These are phyloP conservation scores for Drosophila tanythrix DNA, from an alignment of 2,888 invertebrate genomes.

Conservation along the genomic window DNA sequence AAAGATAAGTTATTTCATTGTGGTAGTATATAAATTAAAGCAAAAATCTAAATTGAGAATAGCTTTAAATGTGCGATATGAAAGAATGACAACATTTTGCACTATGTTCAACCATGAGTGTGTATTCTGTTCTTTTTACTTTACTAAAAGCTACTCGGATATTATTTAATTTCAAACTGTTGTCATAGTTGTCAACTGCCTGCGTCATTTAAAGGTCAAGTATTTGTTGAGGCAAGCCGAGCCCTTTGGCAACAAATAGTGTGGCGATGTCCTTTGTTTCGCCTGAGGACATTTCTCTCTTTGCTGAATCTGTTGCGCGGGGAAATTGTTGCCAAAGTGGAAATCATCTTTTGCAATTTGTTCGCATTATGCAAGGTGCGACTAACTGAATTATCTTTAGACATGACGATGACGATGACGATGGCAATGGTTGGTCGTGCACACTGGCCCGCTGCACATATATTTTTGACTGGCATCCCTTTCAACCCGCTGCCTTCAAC, in stretches of 20 bases:
- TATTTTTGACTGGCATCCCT: conserved; percentile 15
- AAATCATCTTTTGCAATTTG: conserved; percentile 47
- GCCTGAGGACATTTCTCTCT: conserved; percentile 49
- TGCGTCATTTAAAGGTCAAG: conserved; percentile 6
- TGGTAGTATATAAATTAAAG: neutral
- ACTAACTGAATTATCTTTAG: conserved; percentile 60
- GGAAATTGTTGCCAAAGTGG: conserved; percentile 55
- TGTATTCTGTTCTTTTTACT: neutral
- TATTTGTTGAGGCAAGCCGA: neutral
- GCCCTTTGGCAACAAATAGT: neutral
- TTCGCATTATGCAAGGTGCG: conserved; percentile 68
- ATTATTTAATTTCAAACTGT: neutral
- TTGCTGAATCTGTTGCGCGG: conserved; percentile 59
- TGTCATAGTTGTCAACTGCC: neutral
- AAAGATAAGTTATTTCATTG: neutral
- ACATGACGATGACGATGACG: conserved; percentile 6
- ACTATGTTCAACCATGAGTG: neutral
- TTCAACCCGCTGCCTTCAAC: conserved; percentile 3
- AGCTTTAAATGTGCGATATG: neutral
- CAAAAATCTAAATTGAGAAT: neutral
- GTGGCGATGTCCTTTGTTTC: neutral
- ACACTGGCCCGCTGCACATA: conserved; percentile 20
- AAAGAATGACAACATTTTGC: neutral
- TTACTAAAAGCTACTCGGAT: neutral
- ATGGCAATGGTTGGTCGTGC: neutral